Evolutionary conservation across 2,888 invertebrate genomes (phyloP), one percentile per base, ranked within the genome.

Genomic region (Euplexia lucipara): DNA sequence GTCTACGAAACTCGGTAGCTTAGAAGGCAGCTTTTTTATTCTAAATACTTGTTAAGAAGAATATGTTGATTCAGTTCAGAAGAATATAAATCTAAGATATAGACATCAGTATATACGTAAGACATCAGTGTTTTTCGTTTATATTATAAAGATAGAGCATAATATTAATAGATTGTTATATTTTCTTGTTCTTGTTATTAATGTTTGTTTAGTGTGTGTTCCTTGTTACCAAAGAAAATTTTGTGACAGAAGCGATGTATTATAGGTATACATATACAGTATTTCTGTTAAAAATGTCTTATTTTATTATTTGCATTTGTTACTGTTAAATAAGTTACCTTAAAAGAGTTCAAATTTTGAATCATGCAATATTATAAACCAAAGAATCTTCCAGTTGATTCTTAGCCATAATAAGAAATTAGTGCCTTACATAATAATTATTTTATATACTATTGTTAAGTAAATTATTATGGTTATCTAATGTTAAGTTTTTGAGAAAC

Each of bases 151-250:
- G 30, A 41, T 86, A 84, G 82, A 87, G 87, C 90, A 89, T 86
- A 87, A 86, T 84, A 79, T 77, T 79, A 86, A 85, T 89, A 90
- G 87, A 90, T 95, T 94, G 95, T 94, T 95, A 93, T 86, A 90
- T 90, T 91, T 87, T 81, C 83, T 90, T 93, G 90, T 94, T 93
- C 92, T 94, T 95, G 91, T 94, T 92, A 92, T 92, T 90, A 90
- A 90, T 92, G 89, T 92, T 91, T 91, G 87, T 90, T 91, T 92
- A 91, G 88, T 88, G 94, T 90, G 93, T 94, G 94, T 94, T 94
- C 92, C 94, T 94, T 92, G 95, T 95, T 95, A 94, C 95, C 95
- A 95, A 95, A 95, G 95, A 95, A 81, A 91, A 87, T 90, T 85
- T 66, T 80, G 85, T 89, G 82, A 83, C 85, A 84, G 81, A 78